Evolutionary conservation across 2,888 invertebrate species (phyloP).

Genomic region (Athalia cordata): DNA sequence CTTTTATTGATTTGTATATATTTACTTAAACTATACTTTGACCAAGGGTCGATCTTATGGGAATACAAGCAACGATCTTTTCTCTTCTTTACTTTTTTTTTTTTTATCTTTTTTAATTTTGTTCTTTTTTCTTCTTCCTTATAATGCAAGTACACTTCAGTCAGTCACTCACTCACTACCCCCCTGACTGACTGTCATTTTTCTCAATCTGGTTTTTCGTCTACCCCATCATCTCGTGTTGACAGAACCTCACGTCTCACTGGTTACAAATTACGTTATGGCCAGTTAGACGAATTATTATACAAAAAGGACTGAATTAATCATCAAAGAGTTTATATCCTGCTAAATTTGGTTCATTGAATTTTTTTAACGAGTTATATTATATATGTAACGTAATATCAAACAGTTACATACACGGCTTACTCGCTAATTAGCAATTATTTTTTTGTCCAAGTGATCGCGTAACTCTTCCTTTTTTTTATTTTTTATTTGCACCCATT

Average conservation of each 20-base stretch:
- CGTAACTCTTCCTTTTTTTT: not conserved
- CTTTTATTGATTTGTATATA: slow-evolving; percentile 32
- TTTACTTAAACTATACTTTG: slow-evolving; percentile 17
- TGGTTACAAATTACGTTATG: slow-evolving; percentile 19
- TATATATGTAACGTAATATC: too few relatives aligned
- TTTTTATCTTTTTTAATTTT: slow-evolving; percentile 11
- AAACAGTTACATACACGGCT: too few relatives aligned
- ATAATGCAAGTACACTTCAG: not conserved
- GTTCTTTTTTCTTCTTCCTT: not conserved
- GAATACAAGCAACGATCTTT: not conserved
- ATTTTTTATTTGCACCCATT: too few relatives aligned
- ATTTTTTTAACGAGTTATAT: too few relatives aligned
- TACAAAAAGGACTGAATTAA: not conserved
- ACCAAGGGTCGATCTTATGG: not conserved
- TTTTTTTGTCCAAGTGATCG: too few relatives aligned
- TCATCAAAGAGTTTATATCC: not conserved
- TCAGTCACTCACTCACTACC: not conserved
- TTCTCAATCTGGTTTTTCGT: slow-evolving; percentile 31
- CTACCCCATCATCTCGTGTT: slow-evolving; percentile 2
- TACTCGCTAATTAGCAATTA: too few relatives aligned
- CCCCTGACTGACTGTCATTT: slow-evolving; percentile 13
- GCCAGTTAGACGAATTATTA: slow-evolving; percentile 6
- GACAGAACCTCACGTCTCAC: slow-evolving; percentile 32
- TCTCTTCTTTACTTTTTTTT: not conserved
- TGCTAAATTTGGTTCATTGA: too few relatives aligned